phyloP scores from a whole-genome alignment of 2,113 vertebrate genomes.

The Nesoenas mayeri region DNA sequence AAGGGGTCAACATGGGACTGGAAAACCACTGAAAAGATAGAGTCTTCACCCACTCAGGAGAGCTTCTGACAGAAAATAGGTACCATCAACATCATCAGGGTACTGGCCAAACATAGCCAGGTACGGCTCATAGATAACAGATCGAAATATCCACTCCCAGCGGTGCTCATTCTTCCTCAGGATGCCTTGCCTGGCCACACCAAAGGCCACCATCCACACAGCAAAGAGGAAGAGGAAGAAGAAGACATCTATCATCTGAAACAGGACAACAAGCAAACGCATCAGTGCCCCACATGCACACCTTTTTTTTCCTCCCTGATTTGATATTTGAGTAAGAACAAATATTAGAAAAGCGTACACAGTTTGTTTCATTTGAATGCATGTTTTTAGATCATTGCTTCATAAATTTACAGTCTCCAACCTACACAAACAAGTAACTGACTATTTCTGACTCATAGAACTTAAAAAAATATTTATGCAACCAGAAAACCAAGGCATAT shows the following conservation, averaged over 20 bases:
- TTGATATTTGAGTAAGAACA: background rate
- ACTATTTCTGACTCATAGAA: background rate
- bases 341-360: background rate
- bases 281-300: background rate
- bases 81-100: conserved; percentile 81
- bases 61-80: background rate
- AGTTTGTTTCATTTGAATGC: background rate
- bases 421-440: background rate
- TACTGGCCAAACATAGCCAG: conserved; percentile 84
- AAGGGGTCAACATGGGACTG: background rate
- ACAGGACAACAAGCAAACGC: background rate
- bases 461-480: background rate
- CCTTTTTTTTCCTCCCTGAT: background rate
- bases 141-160: conserved; percentile 84
- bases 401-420: background rate
- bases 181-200: conserved; percentile 82
- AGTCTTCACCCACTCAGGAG: background rate
- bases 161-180: conserved; percentile 80
- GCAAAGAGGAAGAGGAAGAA: conserved; percentile 85
- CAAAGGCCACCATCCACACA: conserved; percentile 84
- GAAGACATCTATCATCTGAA: conserved; percentile 80
- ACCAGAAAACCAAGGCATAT: background rate
- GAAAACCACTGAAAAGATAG: background rate
- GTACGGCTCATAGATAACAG: conserved; percentile 81
- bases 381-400: background rate